Evolutionary conservation across 2,797 vertebrate species (phyloP), one percentile per base, ranked within the genome.

Genomic region (Acipenser ruthenus): DNA sequence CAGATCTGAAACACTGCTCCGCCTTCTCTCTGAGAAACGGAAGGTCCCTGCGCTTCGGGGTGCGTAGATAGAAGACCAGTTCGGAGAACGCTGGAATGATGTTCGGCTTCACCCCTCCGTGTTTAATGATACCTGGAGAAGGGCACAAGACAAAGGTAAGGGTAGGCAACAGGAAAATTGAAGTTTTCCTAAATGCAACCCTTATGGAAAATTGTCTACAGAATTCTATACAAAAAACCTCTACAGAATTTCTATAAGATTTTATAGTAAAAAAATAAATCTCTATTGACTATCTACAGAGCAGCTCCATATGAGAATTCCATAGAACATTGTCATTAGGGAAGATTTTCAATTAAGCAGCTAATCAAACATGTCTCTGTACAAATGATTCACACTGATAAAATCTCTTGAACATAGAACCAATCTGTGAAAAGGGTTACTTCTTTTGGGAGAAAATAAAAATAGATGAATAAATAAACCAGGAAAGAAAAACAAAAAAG

Each of bases 41-140:
- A 65, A 95, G 89, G 50, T 96, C 93, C 78, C 80, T 83, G 73
- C 80, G 68, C 60, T 84, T 82, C 8, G 91, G 92, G 1, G 92
- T 88, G 66, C 91, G 91, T 72, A 94, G 77, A 75, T 91, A 95
- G 78, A 88, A 95, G 66, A 89, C 68, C 10, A 96, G 72, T 66
- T 95, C 93, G 2, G 91, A 79, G 73, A 92, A 94, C 77, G 84
- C 91, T 15, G 93, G 93, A 83, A 95, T 93, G 65, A 95, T 93
- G 78, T 94, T 95, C 67, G 93, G 91, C 77, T 89, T 93, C 79
- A 88, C 81, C 5, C 93, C 92, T 74, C 93, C 93, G 60, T 94
- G 89, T 84, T 88, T 94, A 82, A 96, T 95, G 82, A 95, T 83
- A 65, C 94, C 93, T 96, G 67, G 6, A 77, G 78, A 62, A 49